These are phyloP conservation scores for Amphimallon solstitiale DNA, from an alignment of 2,888 invertebrate species.

Conservation along the genomic window DNA sequence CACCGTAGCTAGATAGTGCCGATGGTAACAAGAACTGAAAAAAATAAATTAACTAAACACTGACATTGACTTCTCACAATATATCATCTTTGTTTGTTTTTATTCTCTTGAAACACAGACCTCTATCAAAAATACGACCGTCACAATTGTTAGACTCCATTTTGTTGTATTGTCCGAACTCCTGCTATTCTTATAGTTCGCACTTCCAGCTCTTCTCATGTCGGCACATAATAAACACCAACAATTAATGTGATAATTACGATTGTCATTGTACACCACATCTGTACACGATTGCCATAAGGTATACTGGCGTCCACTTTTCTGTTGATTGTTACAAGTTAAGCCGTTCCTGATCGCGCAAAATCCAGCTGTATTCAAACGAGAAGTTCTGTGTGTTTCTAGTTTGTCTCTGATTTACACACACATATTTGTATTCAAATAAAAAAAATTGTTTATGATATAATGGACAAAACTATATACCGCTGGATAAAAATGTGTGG, in stretches of 20 bases:
- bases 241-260: slow-evolving; percentile 16
- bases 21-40: slow-evolving; percentile 39
- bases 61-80: not conserved
- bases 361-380: not conserved
- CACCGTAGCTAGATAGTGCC: slow-evolving; percentile 36
- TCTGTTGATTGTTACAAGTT: too few relatives aligned
- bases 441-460: slow-evolving; percentile 21
- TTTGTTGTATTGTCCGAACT: slow-evolving; percentile 23
- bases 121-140: slow-evolving; percentile 37
- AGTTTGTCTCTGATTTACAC: not conserved
- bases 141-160: slow-evolving; percentile 36
- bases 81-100: not conserved
- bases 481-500: slow-evolving; percentile 6
- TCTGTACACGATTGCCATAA: not conserved
- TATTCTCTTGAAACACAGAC: slow-evolving; percentile 1
- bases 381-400: too few relatives aligned
- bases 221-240: slow-evolving; percentile 31
- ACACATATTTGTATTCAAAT: not conserved
- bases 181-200: slow-evolving; percentile 17
- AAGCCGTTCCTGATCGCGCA: not conserved
- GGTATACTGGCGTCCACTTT: not conserved
- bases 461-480: not conserved
- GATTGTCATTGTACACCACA: slow-evolving; percentile 13
- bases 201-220: slow-evolving; percentile 21
- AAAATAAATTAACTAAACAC: slow-evolving; percentile 18